Conservation (phyloP, 2,797 vertebrate species). For the Sternotherus odoratus region DNA sequence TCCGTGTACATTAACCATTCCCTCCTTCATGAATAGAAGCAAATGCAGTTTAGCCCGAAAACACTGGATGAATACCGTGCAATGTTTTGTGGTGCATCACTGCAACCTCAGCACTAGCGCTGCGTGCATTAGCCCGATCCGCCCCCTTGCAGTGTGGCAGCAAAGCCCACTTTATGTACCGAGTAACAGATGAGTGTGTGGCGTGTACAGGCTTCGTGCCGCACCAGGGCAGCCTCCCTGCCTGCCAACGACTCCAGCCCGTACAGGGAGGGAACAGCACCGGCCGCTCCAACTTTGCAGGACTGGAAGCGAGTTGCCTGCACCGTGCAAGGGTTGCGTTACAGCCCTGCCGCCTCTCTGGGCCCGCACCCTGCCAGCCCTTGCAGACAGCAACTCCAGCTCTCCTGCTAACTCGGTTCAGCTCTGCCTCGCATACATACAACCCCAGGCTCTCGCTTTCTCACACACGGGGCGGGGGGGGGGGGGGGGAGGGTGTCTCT, state of each 20-base stretch:
- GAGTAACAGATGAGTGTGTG: neutral
- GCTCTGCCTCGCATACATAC: neutral
- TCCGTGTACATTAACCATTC: neutral
- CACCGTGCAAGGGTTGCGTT: neutral
- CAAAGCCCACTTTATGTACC: neutral
- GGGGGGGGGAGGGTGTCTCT: rapidly evolving
- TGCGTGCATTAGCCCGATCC: neutral
- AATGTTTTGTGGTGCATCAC: neutral
- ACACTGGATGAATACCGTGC: neutral
- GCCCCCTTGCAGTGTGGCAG: neutral
- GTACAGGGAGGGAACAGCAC: neutral
- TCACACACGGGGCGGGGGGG: no score
- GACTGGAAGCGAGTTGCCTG: neutral
- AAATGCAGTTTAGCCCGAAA: neutral
- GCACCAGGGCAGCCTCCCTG: neutral
- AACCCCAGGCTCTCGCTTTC: neutral
- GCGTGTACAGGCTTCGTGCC: neutral
- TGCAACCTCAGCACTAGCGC: neutral
- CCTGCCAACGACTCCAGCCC: neutral
- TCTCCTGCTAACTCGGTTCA: neutral
- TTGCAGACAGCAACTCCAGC: no score
- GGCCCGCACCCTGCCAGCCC: neutral
- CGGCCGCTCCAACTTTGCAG: neutral
- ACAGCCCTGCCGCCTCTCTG: neutral
- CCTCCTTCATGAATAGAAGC: neutral